Percentiles rank a stretch among this genome's conserved stretches.
phyloP scores from a whole-genome alignment of 2,888 invertebrate genomes.

The Iphiclides podalirius region DNA sequence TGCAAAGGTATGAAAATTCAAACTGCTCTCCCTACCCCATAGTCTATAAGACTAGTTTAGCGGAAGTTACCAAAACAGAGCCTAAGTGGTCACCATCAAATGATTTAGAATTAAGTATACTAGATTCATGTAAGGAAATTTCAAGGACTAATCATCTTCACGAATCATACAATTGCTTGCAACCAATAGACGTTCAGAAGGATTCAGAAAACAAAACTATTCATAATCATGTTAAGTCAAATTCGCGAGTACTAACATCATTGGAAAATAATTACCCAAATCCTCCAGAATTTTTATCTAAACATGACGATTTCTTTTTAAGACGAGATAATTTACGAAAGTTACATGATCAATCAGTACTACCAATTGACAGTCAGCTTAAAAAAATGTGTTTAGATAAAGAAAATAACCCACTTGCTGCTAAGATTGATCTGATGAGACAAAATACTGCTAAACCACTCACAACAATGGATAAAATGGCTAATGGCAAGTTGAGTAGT shows the following conservation, averaged over 20 bases:
- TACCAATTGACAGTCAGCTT: conserved; percentile 42
- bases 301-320: conserved; percentile 60
- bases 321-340: conserved; percentile 50
- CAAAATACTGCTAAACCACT: conserved; percentile 24
- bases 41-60: conserved; percentile 47
- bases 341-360: conserved; percentile 27
- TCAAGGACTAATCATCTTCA: conserved; percentile 35
- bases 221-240: neutral
- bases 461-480: conserved; percentile 5
- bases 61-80: conserved; percentile 29
- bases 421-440: conserved; percentile 46
- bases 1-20: conserved; percentile 56
- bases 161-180: neutral
- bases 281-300: conserved; percentile 44
- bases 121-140: conserved; percentile 48
- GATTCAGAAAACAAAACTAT: neutral
- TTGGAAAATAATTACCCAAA: conserved; percentile 36
- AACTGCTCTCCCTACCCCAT: conserved; percentile 60
- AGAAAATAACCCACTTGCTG: conserved; percentile 50
- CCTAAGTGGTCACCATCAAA: conserved; percentile 50
- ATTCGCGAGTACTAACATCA: conserved; percentile 34
- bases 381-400: conserved; percentile 46
- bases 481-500: conserved; percentile 25
- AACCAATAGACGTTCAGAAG: neutral
- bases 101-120: conserved; percentile 64